phyloP scores from a whole-genome alignment of 2,113 vertebrate species.

The Mormyrus lacerda region DNA sequence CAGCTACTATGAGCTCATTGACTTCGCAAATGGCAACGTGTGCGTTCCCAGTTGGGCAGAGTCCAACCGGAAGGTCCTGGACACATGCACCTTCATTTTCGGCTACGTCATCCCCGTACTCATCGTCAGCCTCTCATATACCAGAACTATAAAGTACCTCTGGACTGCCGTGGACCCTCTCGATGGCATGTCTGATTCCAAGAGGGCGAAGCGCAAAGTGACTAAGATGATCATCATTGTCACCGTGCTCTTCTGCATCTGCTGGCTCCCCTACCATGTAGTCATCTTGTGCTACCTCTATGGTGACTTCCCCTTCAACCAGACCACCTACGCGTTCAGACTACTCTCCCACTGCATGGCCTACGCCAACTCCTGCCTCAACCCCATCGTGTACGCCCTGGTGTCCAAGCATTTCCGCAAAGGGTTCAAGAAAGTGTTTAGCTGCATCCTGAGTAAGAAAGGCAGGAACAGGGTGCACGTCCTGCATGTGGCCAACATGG shows the following conservation, averaged over 20 bases:
- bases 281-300: slow-evolving; percentile 77
- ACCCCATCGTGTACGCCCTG: slow-evolving; percentile 77
- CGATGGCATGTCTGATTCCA: slow-evolving; percentile 75
- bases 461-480: slow-evolving; percentile 69
- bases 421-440: slow-evolving; percentile 81
- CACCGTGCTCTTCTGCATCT: slow-evolving; percentile 79
- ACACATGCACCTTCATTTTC: slow-evolving; percentile 75
- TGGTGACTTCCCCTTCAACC: slow-evolving; percentile 78
- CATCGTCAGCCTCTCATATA: slow-evolving; percentile 77
- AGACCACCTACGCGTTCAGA: slow-evolving; percentile 74
- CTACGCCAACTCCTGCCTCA: slow-evolving; percentile 82
- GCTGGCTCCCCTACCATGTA: slow-evolving; percentile 78
- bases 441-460: slow-evolving; percentile 72
- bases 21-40: slow-evolving; percentile 69
- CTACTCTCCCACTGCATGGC: slow-evolving; percentile 85
- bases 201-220: slow-evolving; percentile 75
- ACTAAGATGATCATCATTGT: slow-evolving; percentile 86
- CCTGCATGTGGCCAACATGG: slow-evolving; percentile 59
- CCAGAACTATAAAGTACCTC: slow-evolving; percentile 77
- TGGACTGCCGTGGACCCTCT: slow-evolving; percentile 79
- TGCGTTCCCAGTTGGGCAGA: slow-evolving; percentile 79
- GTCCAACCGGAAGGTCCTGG: slow-evolving; percentile 69
- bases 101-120: slow-evolving; percentile 74
- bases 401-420: slow-evolving; percentile 82
- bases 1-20: slow-evolving; percentile 75